A percentile compares a stretch with the other conserved stretches of the same genome.
These are phyloP conservation scores for Urechis unicinctus DNA, from an alignment of 2,888 invertebrate species.

Conservation along the genomic window DNA sequence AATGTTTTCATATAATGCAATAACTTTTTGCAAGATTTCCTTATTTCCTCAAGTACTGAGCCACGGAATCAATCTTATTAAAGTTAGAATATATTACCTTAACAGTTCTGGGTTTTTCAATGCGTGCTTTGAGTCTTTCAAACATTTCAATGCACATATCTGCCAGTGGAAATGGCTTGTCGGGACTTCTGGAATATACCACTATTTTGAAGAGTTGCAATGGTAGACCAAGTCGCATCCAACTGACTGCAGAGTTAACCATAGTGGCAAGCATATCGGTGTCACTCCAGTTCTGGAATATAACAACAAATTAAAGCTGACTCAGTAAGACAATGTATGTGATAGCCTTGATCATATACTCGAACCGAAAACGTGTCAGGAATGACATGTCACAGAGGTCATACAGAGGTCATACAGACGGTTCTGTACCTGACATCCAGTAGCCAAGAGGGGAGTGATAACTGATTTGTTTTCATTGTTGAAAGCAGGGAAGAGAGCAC, in stretches of 20 bases:
- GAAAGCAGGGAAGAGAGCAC: slow-evolving; percentile 41
- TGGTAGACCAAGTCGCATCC: slow-evolving; percentile 16
- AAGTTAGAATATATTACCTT: too few relatives aligned
- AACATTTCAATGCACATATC: neutral
- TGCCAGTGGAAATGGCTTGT: neutral
- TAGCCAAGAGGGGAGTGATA: slow-evolving; percentile 42
- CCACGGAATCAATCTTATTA: too few relatives aligned
- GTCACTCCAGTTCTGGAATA: slow-evolving; percentile 7
- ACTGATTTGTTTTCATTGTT: slow-evolving; percentile 38
- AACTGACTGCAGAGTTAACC: slow-evolving; percentile 12
- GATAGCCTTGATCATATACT: too few relatives aligned
- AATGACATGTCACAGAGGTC: too few relatives aligned
- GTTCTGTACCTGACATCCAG: slow-evolving; percentile 38
- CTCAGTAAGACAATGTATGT: too few relatives aligned
- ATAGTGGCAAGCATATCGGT: slow-evolving; percentile 11
- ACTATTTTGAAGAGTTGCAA: slow-evolving; percentile 17
- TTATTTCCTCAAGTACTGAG: too few relatives aligned
- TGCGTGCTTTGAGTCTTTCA: neutral
- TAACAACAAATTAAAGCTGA: too few relatives aligned
- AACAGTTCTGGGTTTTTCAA: neutral
- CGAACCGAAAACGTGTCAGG: too few relatives aligned
- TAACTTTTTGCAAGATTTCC: too few relatives aligned
- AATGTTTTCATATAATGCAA: too few relatives aligned
- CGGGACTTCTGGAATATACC: slow-evolving; percentile 8
- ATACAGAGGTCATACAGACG: neutral